Conservation (phyloP, 2,113 vertebrate genomes). For the Larimichthys polyactis region DNA sequence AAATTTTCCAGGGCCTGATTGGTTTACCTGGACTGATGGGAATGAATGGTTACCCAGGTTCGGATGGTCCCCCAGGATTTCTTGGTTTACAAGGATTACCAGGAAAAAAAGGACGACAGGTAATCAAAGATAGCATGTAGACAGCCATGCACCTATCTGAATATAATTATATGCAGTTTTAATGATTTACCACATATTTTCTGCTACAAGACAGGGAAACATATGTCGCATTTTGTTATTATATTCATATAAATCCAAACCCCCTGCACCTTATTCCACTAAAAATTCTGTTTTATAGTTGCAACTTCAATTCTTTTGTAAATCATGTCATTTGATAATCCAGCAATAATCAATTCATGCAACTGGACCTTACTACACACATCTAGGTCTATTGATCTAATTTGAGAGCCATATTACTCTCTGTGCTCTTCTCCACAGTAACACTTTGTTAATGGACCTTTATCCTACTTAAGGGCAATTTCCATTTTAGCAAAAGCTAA, state of each 20-base stretch:
- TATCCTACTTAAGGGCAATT: neutral
- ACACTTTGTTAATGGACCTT: neutral
- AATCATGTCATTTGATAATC: neutral
- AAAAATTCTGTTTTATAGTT: neutral
- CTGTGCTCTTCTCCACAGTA: neutral
- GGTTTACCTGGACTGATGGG: constrained; percentile 89
- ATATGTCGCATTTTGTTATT: neutral
- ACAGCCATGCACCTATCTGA: neutral
- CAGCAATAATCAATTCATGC: neutral
- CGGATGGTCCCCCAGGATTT: constrained; percentile 86
- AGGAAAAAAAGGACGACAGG: constrained; percentile 87
- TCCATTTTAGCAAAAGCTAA: neutral
- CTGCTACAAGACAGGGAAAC: neutral
- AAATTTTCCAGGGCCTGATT: constrained; percentile 84
- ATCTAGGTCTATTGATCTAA: neutral
- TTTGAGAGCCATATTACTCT: neutral
- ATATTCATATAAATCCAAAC: neutral
- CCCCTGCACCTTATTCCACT: too few relatives aligned
- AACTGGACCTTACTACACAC: neutral
- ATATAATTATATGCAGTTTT: neutral
- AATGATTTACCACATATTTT: neutral
- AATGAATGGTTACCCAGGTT: constrained; percentile 86
- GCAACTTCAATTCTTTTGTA: neutral
- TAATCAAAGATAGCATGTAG: constrained; percentile 57
- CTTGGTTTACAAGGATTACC: constrained; percentile 86